Evolutionary conservation across 53 echinoderm and acorn worm genomes (phyloP), one percentile per base, ranked within the genome.

Genomic region (Echinarachnius parma): DNA sequence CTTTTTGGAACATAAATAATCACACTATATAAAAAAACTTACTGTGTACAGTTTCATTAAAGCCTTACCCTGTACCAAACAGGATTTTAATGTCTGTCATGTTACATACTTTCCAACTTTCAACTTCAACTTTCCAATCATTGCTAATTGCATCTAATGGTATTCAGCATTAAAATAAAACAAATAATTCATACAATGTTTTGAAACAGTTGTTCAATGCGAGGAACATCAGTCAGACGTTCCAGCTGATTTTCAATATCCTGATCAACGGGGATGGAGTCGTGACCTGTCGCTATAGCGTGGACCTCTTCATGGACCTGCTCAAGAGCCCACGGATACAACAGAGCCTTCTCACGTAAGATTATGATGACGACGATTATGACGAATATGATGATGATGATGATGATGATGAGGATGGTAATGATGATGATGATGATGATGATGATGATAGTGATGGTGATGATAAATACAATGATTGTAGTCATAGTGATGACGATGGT

Each of bases 171-270:
- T n/a, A n/a, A n/a, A n/a, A n/a, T n/a, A n/a, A n/a, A n/a, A n/a
- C n/a, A n/a, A n/a, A n/a, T n/a, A n/a, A n/a, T n/a, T n/a, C n/a
- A n/a, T n/a, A n/a, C n/a, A n/a, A n/a, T n/a, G n/a, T n/a, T n/a
- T n/a, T n/a, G n/a, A n/a, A n/a, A 23, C 60, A 93, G 93, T 79
- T 93, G 3, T 93, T 93, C 48, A 84, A 89, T 28, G 83, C 80
- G 18, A 77, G 78, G 63, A 89, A 93, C 35, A 89, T 93, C 61
- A 89, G 60, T 16, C 86, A 93, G 67, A 93, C 93, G 3, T 93
- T 93, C 60, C 83, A 89, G 75, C 80, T 93, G 9, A 87, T 93
- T 47, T 93, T 93, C 66, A 93, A 90, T 80, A 86, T 93, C 15
- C 65, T 93, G 18, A 69, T 93, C 49, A 86, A 90, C 26, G 86